Conservation (phyloP, 2,113 vertebrate species). For the Sapayoa aenigma region DNA sequence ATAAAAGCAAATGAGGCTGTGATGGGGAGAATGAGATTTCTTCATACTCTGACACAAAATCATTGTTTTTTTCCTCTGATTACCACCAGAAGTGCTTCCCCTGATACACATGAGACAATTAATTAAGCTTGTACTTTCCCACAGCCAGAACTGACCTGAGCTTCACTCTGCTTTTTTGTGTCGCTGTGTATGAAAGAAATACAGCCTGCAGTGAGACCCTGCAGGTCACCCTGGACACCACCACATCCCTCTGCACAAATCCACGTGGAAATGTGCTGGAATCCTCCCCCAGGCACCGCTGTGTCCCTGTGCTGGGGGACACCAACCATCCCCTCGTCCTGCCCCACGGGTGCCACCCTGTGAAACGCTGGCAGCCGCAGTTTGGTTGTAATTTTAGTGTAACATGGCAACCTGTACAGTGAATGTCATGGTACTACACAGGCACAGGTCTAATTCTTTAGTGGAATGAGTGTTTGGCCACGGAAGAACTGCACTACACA, state of each 20-base stretch:
- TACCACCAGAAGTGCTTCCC: not conserved
- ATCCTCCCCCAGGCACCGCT: not conserved
- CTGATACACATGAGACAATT: not conserved
- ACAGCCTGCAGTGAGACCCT: not conserved
- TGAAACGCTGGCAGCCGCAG: not conserved
- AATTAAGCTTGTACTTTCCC: not conserved
- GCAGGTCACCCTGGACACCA: not conserved
- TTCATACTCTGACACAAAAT: not conserved
- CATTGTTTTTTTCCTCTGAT: not conserved
- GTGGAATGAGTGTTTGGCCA: not conserved
- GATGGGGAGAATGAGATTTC: not conserved
- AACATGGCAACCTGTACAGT: not conserved
- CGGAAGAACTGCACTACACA: not conserved
- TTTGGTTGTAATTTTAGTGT: fast-evolving
- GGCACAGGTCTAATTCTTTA: not conserved
- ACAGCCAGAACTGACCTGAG: not conserved
- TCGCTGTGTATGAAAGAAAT: not conserved
- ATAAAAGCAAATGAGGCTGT: not conserved
- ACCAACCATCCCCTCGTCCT: not conserved
- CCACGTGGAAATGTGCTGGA: not conserved
- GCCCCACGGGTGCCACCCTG: not conserved
- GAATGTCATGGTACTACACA: not conserved
- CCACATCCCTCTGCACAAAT: not conserved
- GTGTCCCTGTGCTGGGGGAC: not conserved
- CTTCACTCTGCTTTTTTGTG: not conserved